Base-by-base conservation (phyloP, 2,113 vertebrate genomes). In the Hydropotes inermis region DNA sequence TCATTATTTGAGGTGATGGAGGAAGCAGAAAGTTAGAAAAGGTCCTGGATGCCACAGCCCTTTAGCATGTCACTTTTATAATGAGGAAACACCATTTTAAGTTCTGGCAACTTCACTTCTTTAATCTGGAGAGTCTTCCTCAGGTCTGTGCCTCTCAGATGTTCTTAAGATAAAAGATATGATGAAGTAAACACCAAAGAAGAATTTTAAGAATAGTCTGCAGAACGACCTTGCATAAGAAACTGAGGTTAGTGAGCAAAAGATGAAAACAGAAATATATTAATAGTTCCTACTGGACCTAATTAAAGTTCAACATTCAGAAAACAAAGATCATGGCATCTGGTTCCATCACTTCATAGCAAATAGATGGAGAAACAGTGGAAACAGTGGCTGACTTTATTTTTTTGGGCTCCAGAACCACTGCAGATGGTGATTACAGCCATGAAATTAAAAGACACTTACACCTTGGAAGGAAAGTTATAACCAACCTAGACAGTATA, bases 151-250 rank as follows among this genome's bases (percentile, higher is more conserved):
- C 39, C 70, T 39, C 39, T 76, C 36, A 27, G 23, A 43, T 43
- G 70, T 76, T 43, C 21, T 27, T 76, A 76, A 43, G 3, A 43
- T 74, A 61, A 83, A 84, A 95, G 27, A 91, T 47, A 82, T 4
- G 28, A 87, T 27, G 15, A 30, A 36, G 30, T 57, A 16, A 96
- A 93, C n/a, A n/a, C 64, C n/a, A 64, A 61, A 30, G 15, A 52
- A 93, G 25, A 28, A 79, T 83, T 88, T 83, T 36, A 91, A 91
- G 61, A 76, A 47, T 76, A 86, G 82, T 79, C 10, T 76, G 16
- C 52, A 93, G 33, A 95, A 81, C 64, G 25, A 89, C 45, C 21
- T 81, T 88, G 67, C 87, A 88, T 93, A 88, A 89, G 27, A 93
- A 96, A 54, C n/a, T 89, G 64, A 91, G 39, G 45, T 30, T n/a